A percentile compares a stretch with the other conserved stretches of the same genome.
Evolutionary conservation across 2,888 invertebrate genomes (phyloP).

Genomic region (Acronicta aceris): DNA sequence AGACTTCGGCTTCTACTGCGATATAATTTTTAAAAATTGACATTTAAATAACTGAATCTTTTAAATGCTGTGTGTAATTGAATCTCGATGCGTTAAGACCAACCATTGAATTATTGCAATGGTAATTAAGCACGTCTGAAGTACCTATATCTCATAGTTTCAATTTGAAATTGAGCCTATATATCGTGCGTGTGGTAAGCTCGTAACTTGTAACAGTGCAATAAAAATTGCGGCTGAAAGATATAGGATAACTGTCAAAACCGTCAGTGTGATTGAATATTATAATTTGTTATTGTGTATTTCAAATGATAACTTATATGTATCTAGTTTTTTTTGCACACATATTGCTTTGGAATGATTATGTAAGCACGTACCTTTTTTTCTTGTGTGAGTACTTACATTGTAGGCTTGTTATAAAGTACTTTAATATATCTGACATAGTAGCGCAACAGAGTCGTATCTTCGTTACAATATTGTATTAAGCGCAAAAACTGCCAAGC

Average conservation of each 20-base stretch:
- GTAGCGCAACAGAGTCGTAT: conserved; percentile 1
- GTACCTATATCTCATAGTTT: conserved; percentile 53
- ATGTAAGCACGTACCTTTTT: not conserved
- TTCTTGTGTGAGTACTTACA: too few relatives aligned
- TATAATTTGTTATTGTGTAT: conserved; percentile 34
- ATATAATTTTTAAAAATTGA: conserved; percentile 55
- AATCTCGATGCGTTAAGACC: conserved; percentile 61
- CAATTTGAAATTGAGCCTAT: conserved; percentile 53
- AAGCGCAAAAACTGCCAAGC: conserved; percentile 5
- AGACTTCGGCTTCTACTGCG: conserved; percentile 11
- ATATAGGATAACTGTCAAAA: conserved; percentile 38
- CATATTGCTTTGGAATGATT: conserved; percentile 16
- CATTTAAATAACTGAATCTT: conserved; percentile 61
- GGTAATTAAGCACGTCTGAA: conserved; percentile 55
- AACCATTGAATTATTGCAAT: conserved; percentile 54
- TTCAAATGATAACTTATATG: conserved; percentile 35
- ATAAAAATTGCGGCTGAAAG: conserved; percentile 51
- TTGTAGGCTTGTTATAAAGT: too few relatives aligned
- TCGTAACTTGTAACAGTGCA: conserved; percentile 28
- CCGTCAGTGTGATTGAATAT: conserved; percentile 39
- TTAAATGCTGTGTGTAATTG: conserved; percentile 62
- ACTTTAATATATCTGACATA: too few relatives aligned
- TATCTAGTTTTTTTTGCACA: conserved; percentile 18
- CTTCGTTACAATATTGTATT: conserved; percentile 2
- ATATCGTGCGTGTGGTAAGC: conserved; percentile 51